Evolutionary conservation across 2,113 vertebrate species (phyloP).

Genomic region (Loxodonta africana): DNA sequence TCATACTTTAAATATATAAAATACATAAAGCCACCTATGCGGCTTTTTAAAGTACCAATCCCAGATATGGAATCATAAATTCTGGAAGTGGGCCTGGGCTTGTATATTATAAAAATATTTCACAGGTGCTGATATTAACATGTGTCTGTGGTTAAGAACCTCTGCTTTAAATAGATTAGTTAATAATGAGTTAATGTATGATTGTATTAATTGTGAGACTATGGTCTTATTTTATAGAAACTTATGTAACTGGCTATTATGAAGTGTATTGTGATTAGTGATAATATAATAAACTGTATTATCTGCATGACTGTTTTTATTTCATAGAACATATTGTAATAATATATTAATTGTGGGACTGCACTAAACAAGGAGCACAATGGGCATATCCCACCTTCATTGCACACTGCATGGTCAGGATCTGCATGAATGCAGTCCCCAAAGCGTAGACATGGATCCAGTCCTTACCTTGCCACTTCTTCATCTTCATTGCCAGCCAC

Average conservation of each 20-base stretch:
- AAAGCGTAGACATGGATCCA: no score
- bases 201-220: fast-evolving
- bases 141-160: fast-evolving
- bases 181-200: fast-evolving
- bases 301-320: neutral
- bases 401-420: no score
- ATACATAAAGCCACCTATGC: no score
- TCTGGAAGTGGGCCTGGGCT: neutral
- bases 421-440: no score
- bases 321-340: no score
- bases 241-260: fast-evolving
- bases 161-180: neutral
- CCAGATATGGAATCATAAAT: neutral
- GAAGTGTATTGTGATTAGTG: fast-evolving
- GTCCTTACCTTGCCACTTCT: no score
- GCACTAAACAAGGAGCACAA: no score
- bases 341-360: neutral
- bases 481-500: no score
- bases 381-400: no score
- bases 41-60: neutral
- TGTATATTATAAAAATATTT: fast-evolving
- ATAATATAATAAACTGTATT: fast-evolving
- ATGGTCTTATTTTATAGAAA: fast-evolving
- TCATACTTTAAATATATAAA: no score
- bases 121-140: fast-evolving